Conservation (phyloP, 2,797 vertebrate species). For the Macrochelys suwanniensis region DNA sequence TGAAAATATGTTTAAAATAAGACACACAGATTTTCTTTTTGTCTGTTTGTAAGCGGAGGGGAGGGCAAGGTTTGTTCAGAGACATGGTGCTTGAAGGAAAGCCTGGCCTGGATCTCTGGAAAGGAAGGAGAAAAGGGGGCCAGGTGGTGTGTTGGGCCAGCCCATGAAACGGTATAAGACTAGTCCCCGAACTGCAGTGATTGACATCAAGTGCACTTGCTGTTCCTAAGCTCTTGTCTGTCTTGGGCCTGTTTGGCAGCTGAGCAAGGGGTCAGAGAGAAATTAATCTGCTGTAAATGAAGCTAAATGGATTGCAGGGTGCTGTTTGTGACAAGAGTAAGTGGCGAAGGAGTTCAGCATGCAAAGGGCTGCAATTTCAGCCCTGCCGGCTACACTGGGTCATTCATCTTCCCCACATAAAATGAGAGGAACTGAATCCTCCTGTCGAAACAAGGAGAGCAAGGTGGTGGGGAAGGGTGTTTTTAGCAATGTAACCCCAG, state of each 20-base stretch:
- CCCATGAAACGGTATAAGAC: constrained; percentile 25
- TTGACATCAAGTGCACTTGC: constrained; percentile 64
- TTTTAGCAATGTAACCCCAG: constrained; percentile 67
- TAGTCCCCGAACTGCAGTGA: constrained; percentile 29
- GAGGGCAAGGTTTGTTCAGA: not conserved
- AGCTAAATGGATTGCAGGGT: constrained; percentile 73
- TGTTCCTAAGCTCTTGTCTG: constrained; percentile 49
- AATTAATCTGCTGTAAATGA: constrained; percentile 80
- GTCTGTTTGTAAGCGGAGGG: not conserved
- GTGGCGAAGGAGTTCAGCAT: constrained; percentile 56
- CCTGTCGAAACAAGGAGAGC: constrained; percentile 56
- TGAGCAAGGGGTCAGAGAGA: constrained; percentile 64
- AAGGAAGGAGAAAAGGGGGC: not conserved
- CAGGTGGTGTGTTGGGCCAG: not conserved
- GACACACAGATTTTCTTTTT: not conserved
- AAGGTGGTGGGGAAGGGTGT: constrained; percentile 7
- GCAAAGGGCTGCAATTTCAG: constrained; percentile 67
- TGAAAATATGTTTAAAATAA: not conserved
- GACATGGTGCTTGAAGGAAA: not conserved
- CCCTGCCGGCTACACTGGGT: constrained; percentile 49
- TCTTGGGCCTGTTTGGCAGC: constrained; percentile 56
- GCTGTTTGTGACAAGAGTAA: constrained; percentile 69
- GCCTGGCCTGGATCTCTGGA: not conserved
- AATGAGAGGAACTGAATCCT: constrained; percentile 61
- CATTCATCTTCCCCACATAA: constrained; percentile 64